Evolutionary conservation across 2,797 vertebrate genomes (phyloP).

Genomic region (Pygocentrus nattereri): DNA sequence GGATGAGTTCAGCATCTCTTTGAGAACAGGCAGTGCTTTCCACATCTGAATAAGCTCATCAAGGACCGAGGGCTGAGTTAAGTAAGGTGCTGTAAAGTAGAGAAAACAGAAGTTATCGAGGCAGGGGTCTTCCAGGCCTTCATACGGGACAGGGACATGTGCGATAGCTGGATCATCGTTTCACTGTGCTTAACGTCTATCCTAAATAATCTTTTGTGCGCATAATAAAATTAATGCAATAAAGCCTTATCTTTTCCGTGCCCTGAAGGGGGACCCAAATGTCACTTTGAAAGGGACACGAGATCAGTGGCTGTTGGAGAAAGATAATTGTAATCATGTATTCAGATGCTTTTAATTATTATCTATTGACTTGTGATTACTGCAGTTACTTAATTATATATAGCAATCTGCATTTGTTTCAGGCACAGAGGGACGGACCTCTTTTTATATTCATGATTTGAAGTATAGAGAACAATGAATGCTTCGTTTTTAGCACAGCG

Average conservation of each 20-base stretch:
- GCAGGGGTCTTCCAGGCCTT: conserved; percentile 1
- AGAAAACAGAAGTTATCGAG: background rate
- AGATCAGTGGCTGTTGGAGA: conserved; percentile 19
- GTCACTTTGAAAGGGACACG: background rate
- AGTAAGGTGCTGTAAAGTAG: background rate
- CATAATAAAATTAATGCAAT: conserved; percentile 67
- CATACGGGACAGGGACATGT: conserved; percentile 10
- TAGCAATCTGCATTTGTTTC: background rate
- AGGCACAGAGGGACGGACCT: background rate
- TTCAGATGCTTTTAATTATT: background rate
- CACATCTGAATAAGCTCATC: background rate
- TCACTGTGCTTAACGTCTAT: conserved; percentile 42
- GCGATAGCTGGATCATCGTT: conserved; percentile 40
- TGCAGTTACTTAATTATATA: background rate
- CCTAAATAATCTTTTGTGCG: conserved; percentile 48
- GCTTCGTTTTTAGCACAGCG: background rate
- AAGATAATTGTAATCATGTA: background rate
- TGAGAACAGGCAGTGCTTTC: background rate
- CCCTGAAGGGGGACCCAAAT: background rate
- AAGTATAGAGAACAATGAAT: background rate
- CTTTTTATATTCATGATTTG: background rate
- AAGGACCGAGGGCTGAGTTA: background rate
- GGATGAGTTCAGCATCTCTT: background rate
- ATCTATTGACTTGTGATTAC: background rate
- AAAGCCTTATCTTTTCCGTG: conserved; percentile 74